These are phyloP conservation scores for Colletes collaris DNA, from an alignment of 2,888 invertebrate species.

Conservation along the genomic window DNA sequence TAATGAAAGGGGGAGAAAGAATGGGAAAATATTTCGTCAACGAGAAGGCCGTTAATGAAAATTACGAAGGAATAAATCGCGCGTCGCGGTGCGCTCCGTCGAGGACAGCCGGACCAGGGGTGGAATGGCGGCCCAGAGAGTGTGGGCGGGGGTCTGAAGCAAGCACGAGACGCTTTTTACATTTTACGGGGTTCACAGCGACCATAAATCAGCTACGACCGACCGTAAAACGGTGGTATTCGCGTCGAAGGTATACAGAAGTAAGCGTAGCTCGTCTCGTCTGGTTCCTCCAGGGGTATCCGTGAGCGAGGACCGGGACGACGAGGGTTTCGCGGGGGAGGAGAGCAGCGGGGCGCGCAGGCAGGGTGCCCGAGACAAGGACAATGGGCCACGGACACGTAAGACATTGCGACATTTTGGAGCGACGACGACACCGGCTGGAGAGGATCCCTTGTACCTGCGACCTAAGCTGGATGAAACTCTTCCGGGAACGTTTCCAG, in stretches of 20 bases:
- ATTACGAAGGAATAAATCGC: constrained; percentile 8
- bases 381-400: constrained; percentile 71
- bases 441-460: constrained; percentile 32
- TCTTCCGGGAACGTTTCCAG: constrained; percentile 21
- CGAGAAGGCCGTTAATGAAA: too few relatives aligned
- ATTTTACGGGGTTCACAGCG: constrained; percentile 76
- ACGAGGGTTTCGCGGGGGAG: neutral
- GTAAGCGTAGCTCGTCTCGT: constrained; percentile 32
- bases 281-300: constrained; percentile 16
- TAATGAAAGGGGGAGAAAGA: too few relatives aligned
- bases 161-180: constrained; percentile 72
- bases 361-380: constrained; percentile 64
- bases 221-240: constrained; percentile 76
- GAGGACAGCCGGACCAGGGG: neutral
- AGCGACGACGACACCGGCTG: constrained; percentile 53
- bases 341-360: constrained; percentile 34
- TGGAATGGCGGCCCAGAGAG: neutral
- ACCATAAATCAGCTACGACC: constrained; percentile 77
- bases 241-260: constrained; percentile 58
- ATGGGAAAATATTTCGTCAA: neutral
- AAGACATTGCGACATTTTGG: constrained; percentile 81
- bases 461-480: constrained; percentile 35
- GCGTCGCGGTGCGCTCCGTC: neutral
- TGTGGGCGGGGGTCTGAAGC: constrained; percentile 29
- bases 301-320: neutral